Percentiles rank a stretch among this genome's conserved stretches.
Evolutionary conservation across 2,113 vertebrate species (phyloP).

Genomic region (Melospiza melodia): DNA sequence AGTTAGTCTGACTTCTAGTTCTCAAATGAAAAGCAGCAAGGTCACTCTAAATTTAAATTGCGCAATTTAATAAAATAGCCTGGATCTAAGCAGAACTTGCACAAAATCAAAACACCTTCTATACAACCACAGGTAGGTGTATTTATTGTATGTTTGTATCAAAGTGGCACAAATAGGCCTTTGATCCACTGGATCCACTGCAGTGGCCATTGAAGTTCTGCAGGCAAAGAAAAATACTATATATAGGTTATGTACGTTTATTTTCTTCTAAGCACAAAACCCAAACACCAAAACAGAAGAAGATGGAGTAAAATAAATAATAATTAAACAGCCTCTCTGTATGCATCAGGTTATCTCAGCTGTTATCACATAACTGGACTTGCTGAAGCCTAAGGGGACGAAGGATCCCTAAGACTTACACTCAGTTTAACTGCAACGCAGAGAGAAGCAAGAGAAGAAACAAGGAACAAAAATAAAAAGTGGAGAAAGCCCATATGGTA

Average conservation of each 20-base stretch:
- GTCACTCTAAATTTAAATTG: neutral
- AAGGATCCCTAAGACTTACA: neutral
- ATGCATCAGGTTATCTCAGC: neutral
- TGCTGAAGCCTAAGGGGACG: fast-evolving
- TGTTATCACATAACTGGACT: neutral
- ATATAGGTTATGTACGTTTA: neutral
- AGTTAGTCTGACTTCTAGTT: neutral
- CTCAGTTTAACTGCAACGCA: neutral
- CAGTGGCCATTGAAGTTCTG: neutral
- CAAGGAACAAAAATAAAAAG: neutral
- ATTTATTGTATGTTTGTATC: neutral
- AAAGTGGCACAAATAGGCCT: neutral
- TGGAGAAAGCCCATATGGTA: neutral
- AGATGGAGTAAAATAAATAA: neutral
- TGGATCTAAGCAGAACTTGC: neutral
- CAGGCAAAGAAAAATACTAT: neutral
- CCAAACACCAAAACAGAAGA: neutral
- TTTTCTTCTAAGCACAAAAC: neutral
- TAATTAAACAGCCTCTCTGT: neutral
- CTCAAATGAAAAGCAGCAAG: neutral
- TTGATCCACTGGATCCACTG: neutral
- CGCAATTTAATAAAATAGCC: neutral
- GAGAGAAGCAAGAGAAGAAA: neutral
- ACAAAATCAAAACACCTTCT: neutral
- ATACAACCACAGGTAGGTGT: neutral